These are phyloP conservation scores for Scalopus aquaticus DNA, from an alignment of 2,113 vertebrate genomes.

Conservation along the genomic window DNA sequence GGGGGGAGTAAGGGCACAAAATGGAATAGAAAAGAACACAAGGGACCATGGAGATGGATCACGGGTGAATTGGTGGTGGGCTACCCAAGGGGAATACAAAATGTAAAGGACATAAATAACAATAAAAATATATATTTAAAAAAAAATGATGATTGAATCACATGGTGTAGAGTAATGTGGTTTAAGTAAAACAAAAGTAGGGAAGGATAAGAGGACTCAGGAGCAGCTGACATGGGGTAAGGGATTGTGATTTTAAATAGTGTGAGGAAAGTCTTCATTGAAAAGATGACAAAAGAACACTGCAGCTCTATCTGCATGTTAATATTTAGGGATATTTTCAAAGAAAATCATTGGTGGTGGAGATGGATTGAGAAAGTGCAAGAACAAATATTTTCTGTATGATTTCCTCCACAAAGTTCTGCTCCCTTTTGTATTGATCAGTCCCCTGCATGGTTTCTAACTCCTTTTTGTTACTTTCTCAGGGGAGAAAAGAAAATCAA, in stretches of 20 bases:
- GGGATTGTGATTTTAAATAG: neutral
- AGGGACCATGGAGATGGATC: too few relatives aligned
- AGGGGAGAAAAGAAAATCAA: conserved; percentile 54
- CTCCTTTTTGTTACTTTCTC: conserved; percentile 48
- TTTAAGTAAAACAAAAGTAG: neutral
- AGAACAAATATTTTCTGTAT: neutral
- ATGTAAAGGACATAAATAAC: too few relatives aligned
- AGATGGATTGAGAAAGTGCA: neutral
- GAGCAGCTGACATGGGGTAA: neutral
- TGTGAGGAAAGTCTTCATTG: neutral
- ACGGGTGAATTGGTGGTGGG: too few relatives aligned
- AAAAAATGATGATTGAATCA: too few relatives aligned
- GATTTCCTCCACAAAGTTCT: neutral
- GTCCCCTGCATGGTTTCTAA: neutral
- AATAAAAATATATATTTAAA: too few relatives aligned
- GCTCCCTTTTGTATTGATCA: conserved; percentile 40
- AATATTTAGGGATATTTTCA: neutral
- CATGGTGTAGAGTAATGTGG: neutral
- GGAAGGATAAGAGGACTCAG: neutral
- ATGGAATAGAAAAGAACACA: too few relatives aligned
- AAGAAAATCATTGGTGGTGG: neutral
- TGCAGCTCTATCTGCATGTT: neutral
- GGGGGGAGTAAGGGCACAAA: too few relatives aligned
- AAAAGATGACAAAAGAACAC: neutral
- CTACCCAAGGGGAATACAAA: too few relatives aligned